Evolutionary conservation across 2,888 invertebrate genomes (phyloP).

Genomic region (Micoletzkya japonica): DNA sequence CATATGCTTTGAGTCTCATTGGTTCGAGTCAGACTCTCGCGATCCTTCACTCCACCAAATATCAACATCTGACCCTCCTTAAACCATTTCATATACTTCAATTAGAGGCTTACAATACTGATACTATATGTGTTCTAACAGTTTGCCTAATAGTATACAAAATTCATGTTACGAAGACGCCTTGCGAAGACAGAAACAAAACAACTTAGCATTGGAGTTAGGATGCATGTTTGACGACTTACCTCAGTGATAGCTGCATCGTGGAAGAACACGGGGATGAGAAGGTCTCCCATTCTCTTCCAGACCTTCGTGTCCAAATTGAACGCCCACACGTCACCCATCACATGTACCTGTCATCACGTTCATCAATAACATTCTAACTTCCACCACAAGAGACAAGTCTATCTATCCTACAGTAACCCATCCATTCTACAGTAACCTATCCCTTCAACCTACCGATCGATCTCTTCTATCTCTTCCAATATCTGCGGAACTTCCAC

Average conservation of each 20-base stretch:
- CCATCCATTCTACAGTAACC: background rate
- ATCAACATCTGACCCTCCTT: slow-evolving; percentile 23
- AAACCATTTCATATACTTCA: no score
- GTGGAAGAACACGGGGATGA: slow-evolving; percentile 21
- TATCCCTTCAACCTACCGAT: background rate
- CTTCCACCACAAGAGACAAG: background rate
- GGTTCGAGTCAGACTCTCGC: background rate
- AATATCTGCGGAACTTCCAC: slow-evolving; percentile 14
- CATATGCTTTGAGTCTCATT: background rate
- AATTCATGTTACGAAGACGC: background rate
- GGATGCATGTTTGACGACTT: background rate
- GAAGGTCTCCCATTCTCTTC: slow-evolving; percentile 19
- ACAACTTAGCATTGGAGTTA: background rate
- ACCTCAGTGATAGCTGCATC: slow-evolving; percentile 18
- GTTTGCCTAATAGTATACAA: background rate
- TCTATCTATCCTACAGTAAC: background rate
- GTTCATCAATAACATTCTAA: background rate
- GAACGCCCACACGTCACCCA: slow-evolving; percentile 16
- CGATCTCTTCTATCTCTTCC: background rate
- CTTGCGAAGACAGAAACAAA: background rate
- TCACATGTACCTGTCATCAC: background rate
- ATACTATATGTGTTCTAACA: background rate
- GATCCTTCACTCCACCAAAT: slow-evolving; percentile 11
- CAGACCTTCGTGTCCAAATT: slow-evolving; percentile 9
- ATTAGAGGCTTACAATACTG: no score